Evolutionary conservation across 2,797 vertebrate genomes (phyloP), one percentile per base, ranked within the genome.

Genomic region (Chaenodraco wilsoni): DNA sequence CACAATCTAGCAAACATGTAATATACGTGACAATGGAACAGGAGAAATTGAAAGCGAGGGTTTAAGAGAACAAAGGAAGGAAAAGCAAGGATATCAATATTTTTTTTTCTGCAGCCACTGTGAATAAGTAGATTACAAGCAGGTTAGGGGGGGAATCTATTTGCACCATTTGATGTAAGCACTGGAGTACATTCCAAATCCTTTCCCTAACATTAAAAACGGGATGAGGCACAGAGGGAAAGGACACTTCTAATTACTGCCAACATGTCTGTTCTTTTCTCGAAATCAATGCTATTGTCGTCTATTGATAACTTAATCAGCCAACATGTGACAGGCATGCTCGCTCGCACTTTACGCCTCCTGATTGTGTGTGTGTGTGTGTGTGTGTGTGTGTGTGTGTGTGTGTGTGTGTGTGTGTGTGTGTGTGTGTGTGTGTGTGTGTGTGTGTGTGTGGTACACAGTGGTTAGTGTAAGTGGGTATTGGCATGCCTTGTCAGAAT

Each of bases 211-310:
- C 87, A 82, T 88, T 56, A 73, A 86, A 50, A 88, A 65, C 19
- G 55, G 61, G 89, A 68, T n/a, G 62, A 81, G 87, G 84, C 72
- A 83, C 79, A 84, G 81, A 75, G 70, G 72, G 74, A 81, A 88
- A 83, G 75, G 76, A 89, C 74, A 80, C 74, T 82, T 85, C 78
- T 81, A 78, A 90, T 91, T 89, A 93, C 87, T 90, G 85, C 88
- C 90, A 89, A 81, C 78, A 56, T 84, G 77, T 92, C 78, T 89
- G 83, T 81, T 86, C 66, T 78, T 74, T 82, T 87, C 80, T 79
- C 70, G 74, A 72, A 72, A 74, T 88, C 50, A 81, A 66, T 83
- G 70, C 73, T 79, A 78, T 87, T 90, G 84, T 87, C 77, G 84
- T 88, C 81, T 80, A 63, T 80, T 79, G 70, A 88, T 76, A 83